Base-by-base conservation (phyloP, 2,113 vertebrate species). In the Tachysurus fulvidraco region DNA sequence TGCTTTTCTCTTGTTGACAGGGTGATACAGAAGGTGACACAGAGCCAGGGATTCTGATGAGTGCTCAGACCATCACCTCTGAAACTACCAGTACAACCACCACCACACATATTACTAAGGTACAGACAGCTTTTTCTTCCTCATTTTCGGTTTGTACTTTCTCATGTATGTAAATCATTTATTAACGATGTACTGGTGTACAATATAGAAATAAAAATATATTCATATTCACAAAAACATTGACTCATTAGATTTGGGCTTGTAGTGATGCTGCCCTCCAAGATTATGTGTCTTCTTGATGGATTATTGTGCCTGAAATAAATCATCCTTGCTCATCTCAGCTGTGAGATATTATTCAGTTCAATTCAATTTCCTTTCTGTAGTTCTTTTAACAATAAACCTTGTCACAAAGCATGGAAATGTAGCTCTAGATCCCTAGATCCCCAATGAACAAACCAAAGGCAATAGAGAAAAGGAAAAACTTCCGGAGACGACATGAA, bases 61-160 rank as follows among this genome's bases (percentile, higher is more conserved):
- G 97, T 23, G 97, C 97, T 16, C 97, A 99, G 86, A 98, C 96
- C 1, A 98, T 98, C 93, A 98, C 97, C 0, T 96, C 97, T n/a
- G 97, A 98, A 94, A 97, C 97, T 67, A 95, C 95, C 87, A 97
- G 96, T 89, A 98, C 97, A 91, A 98, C 95, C 82, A 98, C 97
- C 87, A 98, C 97, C 84, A 98, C 97, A 19, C 97, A 98, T 89
- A 97, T 99, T 95, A 98, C 97, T 91, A 88, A 87, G 89, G 85
- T 89, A 65, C 46, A 36, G 19, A 74, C 36, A 30, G 16, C 30
- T 28, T 3, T 46, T 52, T 64, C 67, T 21, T 14, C 17, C 36
- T 41, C 17, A 14, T 28, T 52, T 23, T 85, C 41, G 78, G 19
- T 16, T 19, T 85, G 8, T 4, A 46, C 41, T 30, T 50, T 52